Evolutionary conservation across 2,888 invertebrate genomes (phyloP).

Genomic region (Pelosia muscerda): DNA sequence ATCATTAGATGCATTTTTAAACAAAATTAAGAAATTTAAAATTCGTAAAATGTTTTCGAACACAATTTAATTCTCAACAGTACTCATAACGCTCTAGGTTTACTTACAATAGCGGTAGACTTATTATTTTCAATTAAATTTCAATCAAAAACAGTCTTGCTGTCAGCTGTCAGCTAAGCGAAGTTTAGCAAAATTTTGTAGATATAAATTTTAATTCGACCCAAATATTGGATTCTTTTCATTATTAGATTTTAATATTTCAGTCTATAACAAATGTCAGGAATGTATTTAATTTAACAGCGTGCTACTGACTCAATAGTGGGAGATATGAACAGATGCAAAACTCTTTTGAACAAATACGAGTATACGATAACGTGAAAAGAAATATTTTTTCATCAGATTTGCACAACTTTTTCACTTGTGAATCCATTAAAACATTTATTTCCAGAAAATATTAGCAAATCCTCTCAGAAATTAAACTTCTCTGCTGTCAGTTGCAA

Average conservation of each 20-base stretch:
- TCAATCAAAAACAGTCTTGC: not conserved
- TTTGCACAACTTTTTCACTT: not conserved
- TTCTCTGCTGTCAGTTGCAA: not conserved
- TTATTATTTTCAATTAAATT: not conserved
- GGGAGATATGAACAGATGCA: not conserved
- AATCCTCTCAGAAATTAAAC: not conserved
- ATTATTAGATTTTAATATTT: not conserved
- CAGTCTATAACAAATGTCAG: not conserved
- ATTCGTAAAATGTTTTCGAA: not conserved
- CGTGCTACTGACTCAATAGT: not conserved
- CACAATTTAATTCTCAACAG: not conserved
- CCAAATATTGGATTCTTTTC: not conserved
- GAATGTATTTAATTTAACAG: not conserved
- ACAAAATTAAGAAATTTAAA: not conserved
- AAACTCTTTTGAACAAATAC: not conserved
- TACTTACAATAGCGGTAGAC: not conserved
- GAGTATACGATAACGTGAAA: not conserved
- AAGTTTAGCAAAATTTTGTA: not conserved
- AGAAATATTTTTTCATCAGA: not conserved
- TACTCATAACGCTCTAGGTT: not conserved
- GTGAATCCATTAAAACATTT: too few species aligned
- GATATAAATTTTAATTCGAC: not conserved
- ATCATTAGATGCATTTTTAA: too few species aligned
- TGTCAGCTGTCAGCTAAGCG: not conserved
- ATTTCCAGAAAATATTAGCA: not conserved